Evolutionary conservation across 2,888 invertebrate species (phyloP), one percentile per base, ranked within the genome.

Genomic region (Geotrupes spiniger): DNA sequence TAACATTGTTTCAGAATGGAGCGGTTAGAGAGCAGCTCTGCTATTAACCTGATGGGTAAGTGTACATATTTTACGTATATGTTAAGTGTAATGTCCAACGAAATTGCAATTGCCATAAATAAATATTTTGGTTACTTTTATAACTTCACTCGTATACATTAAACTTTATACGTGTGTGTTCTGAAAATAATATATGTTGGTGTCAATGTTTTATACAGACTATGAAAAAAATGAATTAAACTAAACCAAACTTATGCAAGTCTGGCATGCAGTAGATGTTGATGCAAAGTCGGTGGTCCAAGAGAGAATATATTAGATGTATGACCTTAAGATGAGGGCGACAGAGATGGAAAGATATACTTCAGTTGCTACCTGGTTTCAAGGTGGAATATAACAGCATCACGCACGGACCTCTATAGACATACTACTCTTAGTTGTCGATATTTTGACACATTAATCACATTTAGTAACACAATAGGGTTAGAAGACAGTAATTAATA

Each of bases 331-430:
- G 15, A 33, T 8, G 14, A 46, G 48, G 42, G 42, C 38, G 47
- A 52, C 43, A 39, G 33, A 53, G 54, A 40, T 38, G 46, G 46
- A 51, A 46, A 49, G 42, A 51, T 41, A 33, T 12, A 38, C 43
- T 46, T 56, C 42, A 48, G 42, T 45, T 54, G 46, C 45, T 53
- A 57, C 53, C 54, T 55, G 52, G 53, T 53, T 53, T 49, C 52
- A 51, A 57, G 53, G 55, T 57, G 55, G 54, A 54, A 54, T 51
- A 54, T 49, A 50, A 50, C 52, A 52, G 47, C 51, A 57, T 55
- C 54, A 33, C 46, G 47, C 49, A 52, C 49, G 51, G 47, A 53
- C 51, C 49, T 56, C 49, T 52, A 49, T 44, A 50, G 51, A 45
- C 46, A 52, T 46, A 51, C 51, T 51, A 53, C 54, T 42, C 47